Evolutionary conservation across 2,797 vertebrate genomes (phyloP).

Genomic region (Octomys mimax): DNA sequence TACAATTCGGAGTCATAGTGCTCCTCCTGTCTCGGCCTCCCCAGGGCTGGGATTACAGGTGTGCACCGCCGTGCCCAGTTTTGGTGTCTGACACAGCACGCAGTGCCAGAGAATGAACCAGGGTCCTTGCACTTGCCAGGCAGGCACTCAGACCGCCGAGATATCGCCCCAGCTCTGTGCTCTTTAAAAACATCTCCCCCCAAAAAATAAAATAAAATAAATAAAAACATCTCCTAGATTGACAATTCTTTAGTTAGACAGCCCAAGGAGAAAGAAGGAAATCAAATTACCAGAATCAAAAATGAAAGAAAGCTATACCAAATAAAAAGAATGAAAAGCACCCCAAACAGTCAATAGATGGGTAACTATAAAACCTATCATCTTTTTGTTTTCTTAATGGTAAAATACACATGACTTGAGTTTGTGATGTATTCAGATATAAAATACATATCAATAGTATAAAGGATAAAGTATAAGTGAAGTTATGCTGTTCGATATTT

Average conservation of each 20-base stretch:
- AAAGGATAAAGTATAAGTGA: background rate
- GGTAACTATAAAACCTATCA: background rate
- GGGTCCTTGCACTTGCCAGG: too few relatives aligned
- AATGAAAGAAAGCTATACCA: background rate
- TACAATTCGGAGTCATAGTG: too few relatives aligned
- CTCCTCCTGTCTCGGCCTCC: too few relatives aligned
- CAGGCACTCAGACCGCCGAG: too few relatives aligned
- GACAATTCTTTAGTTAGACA: background rate
- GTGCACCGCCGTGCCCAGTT: too few relatives aligned
- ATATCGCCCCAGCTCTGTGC: too few relatives aligned
- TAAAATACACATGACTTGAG: background rate
- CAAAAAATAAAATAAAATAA: too few relatives aligned
- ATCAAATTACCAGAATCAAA: conserved; percentile 32
- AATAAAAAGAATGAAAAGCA: background rate
- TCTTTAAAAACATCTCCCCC: too few relatives aligned
- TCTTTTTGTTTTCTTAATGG: background rate
- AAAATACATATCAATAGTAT: background rate
- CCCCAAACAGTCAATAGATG: background rate
- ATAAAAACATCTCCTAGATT: background rate
- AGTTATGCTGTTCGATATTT: background rate
- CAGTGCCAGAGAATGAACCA: too few relatives aligned
- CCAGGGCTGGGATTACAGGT: too few relatives aligned
- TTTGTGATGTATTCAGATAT: background rate
- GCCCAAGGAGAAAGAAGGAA: background rate
- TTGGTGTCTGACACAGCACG: too few relatives aligned